Evolutionary conservation across 1,140 invertebrate species (phyloP).

Genomic region (Diachasma alloeum): DNA sequence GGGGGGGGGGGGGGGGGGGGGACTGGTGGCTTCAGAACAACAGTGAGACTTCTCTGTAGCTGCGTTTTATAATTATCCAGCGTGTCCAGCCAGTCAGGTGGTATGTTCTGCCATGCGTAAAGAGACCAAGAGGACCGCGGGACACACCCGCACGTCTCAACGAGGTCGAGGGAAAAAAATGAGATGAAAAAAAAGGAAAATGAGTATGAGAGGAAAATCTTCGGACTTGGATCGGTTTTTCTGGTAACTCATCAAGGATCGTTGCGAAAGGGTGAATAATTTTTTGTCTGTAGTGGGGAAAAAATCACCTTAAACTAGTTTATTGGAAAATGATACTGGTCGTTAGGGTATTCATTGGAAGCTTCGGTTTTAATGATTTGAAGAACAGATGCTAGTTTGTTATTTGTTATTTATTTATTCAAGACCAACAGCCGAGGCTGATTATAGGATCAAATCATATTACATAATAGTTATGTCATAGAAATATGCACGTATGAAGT

Average conservation of each 20-base stretch:
- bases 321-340: too few relatives aligned
- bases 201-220: background rate
- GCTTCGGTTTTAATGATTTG: too few relatives aligned
- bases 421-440: too few relatives aligned
- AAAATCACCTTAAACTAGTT: background rate
- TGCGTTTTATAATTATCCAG: slow-evolving; percentile 24
- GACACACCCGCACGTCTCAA: slow-evolving; percentile 41
- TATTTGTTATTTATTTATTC: too few relatives aligned
- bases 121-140: slow-evolving; percentile 36
- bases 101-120: slow-evolving; percentile 52
- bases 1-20: background rate
- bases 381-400: too few relatives aligned
- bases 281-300: background rate
- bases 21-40: background rate
- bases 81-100: slow-evolving; percentile 27
- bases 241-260: background rate
- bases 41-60: slow-evolving; percentile 1
- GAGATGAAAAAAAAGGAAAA: slow-evolving; percentile 8
- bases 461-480: too few relatives aligned
- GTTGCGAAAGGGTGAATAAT: background rate
- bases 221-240: background rate
- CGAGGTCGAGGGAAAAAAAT: slow-evolving; percentile 8
- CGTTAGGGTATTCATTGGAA: too few relatives aligned
- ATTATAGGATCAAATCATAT: too few relatives aligned
- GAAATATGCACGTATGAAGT: too few relatives aligned